phyloP scores from a whole-genome alignment of 2,888 invertebrate species.

The Therioaphis trifolii region DNA sequence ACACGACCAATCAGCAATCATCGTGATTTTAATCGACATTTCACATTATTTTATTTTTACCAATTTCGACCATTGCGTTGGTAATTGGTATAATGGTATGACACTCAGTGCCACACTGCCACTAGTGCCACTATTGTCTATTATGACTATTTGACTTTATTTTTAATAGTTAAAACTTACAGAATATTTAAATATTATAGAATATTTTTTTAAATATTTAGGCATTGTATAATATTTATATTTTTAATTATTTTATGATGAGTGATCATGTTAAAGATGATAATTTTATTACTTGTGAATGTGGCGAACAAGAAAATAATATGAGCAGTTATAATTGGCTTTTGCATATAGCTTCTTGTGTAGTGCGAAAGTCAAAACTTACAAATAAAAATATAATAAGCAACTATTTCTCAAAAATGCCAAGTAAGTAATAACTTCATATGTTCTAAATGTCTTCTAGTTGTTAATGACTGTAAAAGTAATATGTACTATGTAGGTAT shows the following conservation, averaged over 20 bases:
- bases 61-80: no score
- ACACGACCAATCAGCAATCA: no score
- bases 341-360: constrained; percentile 8
- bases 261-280: constrained; percentile 2
- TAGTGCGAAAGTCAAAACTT: not conserved
- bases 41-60: constrained; percentile 5
- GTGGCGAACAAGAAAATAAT: constrained; percentile 13
- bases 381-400: constrained; percentile 15
- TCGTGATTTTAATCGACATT: no score
- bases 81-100: no score
- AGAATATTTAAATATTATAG: no score
- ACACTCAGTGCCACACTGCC: not conserved
- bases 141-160: no score
- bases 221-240: not conserved
- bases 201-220: constrained; percentile 9
- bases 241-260: constrained; percentile 20
- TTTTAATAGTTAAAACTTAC: no score
- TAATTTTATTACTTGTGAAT: constrained; percentile 16
- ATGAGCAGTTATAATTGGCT: constrained; percentile 20
- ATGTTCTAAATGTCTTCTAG: no score
- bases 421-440: constrained; percentile 7
- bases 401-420: constrained; percentile 3
- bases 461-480: no score
- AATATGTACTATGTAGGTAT: no score
- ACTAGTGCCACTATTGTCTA: no score